phyloP scores from a whole-genome alignment of 2,113 vertebrate species.

The Cervus canadensis region DNA sequence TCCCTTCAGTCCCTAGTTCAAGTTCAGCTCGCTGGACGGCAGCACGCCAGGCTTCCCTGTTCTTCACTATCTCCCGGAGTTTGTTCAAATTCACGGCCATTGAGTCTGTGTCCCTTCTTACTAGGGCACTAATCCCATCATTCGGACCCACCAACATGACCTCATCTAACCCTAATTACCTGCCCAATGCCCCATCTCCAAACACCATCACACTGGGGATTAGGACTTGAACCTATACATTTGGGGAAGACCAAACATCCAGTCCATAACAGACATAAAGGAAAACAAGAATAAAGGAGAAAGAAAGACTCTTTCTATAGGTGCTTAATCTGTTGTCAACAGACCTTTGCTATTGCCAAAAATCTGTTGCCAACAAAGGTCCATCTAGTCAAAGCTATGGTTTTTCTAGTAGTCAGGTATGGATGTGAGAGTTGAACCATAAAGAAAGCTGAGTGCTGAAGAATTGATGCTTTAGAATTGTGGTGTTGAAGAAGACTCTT shows the following conservation, averaged over 20 bases:
- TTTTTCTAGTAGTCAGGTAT: neutral
- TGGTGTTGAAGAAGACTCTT: neutral
- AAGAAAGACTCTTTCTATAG: neutral
- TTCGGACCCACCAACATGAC: neutral
- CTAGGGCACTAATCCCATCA: rapidly evolving
- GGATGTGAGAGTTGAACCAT: neutral
- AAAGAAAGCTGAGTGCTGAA: rapidly evolving
- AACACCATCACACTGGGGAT: neutral
- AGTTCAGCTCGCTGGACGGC: neutral
- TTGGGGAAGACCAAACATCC: neutral
- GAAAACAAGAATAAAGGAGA: neutral
- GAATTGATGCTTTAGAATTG: neutral
- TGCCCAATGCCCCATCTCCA: neutral
- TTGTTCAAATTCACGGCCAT: neutral
- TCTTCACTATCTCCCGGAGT: neutral
- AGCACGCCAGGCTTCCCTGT: neutral
- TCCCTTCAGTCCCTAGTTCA: neutral
- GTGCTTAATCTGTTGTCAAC: neutral
- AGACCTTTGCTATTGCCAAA: neutral
- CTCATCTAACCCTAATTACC: neutral
- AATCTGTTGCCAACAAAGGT: neutral
- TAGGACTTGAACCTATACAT: neutral
- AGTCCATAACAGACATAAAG: neutral
- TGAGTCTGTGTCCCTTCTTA: neutral
- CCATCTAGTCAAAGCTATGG: neutral